A percentile compares a stretch with the other conserved stretches of the same genome.
These are phyloP conservation scores for Brachirus orientalis DNA, from an alignment of 2,113 vertebrate species.

Conservation along the genomic window DNA sequence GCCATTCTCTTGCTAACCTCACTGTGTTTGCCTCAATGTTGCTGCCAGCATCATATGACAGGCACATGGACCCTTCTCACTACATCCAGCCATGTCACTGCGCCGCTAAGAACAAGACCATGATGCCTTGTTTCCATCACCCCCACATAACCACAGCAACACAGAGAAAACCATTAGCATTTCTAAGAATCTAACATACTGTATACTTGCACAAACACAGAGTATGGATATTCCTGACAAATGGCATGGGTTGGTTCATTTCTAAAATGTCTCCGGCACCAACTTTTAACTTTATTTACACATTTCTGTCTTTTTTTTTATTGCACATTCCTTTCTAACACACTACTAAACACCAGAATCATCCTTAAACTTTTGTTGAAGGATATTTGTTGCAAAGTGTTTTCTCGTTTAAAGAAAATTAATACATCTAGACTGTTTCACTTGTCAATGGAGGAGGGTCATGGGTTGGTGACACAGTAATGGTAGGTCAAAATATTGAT, in stretches of 20 bases:
- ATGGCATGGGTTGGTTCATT: not conserved
- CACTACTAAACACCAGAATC: not conserved
- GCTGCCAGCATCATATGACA: constrained; percentile 67
- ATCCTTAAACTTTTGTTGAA: not conserved
- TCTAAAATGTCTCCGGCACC: not conserved
- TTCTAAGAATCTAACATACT: too few species aligned
- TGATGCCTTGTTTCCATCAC: constrained; percentile 45
- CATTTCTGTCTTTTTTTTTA: too few species aligned
- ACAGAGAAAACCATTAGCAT: not conserved
- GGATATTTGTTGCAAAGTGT: too few species aligned
- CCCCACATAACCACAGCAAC: not conserved
- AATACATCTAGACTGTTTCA: too few species aligned
- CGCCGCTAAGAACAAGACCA: constrained; percentile 29
- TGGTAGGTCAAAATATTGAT: too few species aligned
- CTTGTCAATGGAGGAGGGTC: too few species aligned
- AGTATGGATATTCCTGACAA: not conserved
- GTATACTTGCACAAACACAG: not conserved
- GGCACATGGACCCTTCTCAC: constrained; percentile 56
- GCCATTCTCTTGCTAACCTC: constrained; percentile 7
- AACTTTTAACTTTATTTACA: too few species aligned
- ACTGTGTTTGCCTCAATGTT: constrained; percentile 35
- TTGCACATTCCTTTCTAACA: too few species aligned
- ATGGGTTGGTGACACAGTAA: too few species aligned
- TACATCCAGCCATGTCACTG: constrained; percentile 17
- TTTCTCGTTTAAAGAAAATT: too few species aligned